phyloP scores from a whole-genome alignment of 2,797 vertebrate genomes.

The Galagoides demidoff region DNA sequence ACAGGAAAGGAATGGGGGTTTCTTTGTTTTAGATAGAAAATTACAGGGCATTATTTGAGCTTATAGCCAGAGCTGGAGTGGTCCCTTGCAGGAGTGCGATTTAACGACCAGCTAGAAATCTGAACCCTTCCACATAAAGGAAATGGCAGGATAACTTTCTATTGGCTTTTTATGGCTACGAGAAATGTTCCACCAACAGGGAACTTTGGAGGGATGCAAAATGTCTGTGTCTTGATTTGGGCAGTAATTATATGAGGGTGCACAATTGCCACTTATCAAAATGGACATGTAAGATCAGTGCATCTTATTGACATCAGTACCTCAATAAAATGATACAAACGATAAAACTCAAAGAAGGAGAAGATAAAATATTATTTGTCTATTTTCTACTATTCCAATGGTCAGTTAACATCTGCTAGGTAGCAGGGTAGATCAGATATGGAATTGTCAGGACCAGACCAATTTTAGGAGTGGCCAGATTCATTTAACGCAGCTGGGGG shows the following conservation, averaged over 20 bases:
- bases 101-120: slow-evolving; percentile 8
- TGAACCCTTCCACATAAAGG: neutral
- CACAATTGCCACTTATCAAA: neutral
- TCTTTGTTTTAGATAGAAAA: slow-evolving; percentile 65
- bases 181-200: neutral
- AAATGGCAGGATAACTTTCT: neutral
- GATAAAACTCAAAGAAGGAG: neutral
- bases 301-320: neutral
- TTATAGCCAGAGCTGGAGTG: neutral
- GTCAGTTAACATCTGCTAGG: neutral
- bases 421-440: neutral
- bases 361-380: neutral
- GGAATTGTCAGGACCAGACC: neutral
- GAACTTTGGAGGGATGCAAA: neutral
- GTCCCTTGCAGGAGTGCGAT: neutral
- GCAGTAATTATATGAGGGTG: neutral
- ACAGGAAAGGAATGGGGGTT: slow-evolving; percentile 60
- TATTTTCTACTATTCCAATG: neutral
- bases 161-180: neutral
- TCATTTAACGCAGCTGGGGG: neutral
- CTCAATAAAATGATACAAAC: neutral
- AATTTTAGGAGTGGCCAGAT: neutral
- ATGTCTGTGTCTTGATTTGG: neutral
- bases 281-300: neutral
- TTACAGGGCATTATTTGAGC: slow-evolving; percentile 52